Evolutionary conservation across 2,888 invertebrate species (phyloP), one percentile per base, ranked within the genome.

Genomic region (Beris morrisii): DNA sequence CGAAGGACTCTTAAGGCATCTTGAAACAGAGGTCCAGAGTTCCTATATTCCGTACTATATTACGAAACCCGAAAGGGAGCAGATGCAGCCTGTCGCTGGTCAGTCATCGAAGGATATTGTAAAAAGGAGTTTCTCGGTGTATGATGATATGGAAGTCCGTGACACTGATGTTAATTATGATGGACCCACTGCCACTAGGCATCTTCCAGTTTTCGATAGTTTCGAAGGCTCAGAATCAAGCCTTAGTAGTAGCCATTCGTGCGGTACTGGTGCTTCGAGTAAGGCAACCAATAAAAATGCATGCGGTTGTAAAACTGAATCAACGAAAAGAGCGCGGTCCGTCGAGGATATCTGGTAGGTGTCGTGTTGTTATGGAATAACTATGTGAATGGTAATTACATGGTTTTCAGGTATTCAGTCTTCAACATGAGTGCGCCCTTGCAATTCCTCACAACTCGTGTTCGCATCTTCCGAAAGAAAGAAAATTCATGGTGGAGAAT

Each of bases 401-500:
- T 68, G 66, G 55, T 65, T 59, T 70, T 61, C 71, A 73, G 73
- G 72, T 76, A 75, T 68, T 71, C 75, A 58, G 73, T 74, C n/a
- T 76, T 72, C 70, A 75, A 75, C 69, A 74, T 75, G 69, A 76
- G 72, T 70, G 71, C 69, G 72, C 76, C 76, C 53, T 71, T 74
- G 71, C 75, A 73, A 38, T 77, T 74, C 72, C 71, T 77, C 65
- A 70, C 73, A 32, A 76, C 74, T 9, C 73, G 73, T 31, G 64
- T 78, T 4, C 70, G 72, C 56, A 73, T 78, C 53, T 77, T 74
- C 69, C 73, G 73, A 55, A 77, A 75, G 57, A 72, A 74, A 1
- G 72, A 69, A 48, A 73, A 72, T 53, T 72, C 71, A 4, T 78
- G 78, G 78, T 75, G 73, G 75, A 73, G 72, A 64, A 75, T 75